Evolutionary conservation across 2,797 vertebrate genomes (phyloP).

Genomic region (Odontamblyopus rebecca): DNA sequence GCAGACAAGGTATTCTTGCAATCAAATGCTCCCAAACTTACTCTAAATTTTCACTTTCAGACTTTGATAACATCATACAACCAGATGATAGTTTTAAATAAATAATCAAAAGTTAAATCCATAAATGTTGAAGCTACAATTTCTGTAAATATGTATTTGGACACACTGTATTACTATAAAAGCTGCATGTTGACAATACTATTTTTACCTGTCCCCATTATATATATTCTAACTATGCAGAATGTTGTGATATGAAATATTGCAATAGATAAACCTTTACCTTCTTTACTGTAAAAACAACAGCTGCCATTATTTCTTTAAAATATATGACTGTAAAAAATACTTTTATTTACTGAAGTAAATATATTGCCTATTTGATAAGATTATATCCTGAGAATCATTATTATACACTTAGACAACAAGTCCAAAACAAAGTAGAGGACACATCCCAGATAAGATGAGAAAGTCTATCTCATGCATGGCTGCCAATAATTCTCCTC

Average conservation of each 20-base stretch:
- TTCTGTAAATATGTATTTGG: not conserved
- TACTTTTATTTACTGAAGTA: no score
- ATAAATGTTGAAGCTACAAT: not conserved
- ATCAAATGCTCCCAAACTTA: no score
- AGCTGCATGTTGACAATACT: not conserved
- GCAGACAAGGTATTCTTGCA: no score
- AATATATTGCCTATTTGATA: no score
- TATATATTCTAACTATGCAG: no score
- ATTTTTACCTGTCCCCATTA: not conserved
- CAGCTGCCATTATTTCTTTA: not conserved
- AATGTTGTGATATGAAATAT: no score
- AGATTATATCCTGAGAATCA: not conserved
- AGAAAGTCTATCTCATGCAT: constrained; percentile 29
- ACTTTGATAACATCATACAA: no score
- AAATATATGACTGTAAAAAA: not conserved
- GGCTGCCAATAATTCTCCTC: constrained; percentile 43
- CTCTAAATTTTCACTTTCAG: no score
- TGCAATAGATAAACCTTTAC: no score
- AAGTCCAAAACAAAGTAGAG: constrained; percentile 25
- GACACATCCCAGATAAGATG: constrained; percentile 39
- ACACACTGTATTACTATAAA: not conserved
- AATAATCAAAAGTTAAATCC: not conserved
- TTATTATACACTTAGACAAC: not conserved
- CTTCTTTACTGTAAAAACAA: not conserved
- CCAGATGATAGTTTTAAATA: no score